These are phyloP conservation scores for Steinernema hermaphroditum DNA, from an alignment of 2,888 invertebrate genomes.

Conservation along the genomic window DNA sequence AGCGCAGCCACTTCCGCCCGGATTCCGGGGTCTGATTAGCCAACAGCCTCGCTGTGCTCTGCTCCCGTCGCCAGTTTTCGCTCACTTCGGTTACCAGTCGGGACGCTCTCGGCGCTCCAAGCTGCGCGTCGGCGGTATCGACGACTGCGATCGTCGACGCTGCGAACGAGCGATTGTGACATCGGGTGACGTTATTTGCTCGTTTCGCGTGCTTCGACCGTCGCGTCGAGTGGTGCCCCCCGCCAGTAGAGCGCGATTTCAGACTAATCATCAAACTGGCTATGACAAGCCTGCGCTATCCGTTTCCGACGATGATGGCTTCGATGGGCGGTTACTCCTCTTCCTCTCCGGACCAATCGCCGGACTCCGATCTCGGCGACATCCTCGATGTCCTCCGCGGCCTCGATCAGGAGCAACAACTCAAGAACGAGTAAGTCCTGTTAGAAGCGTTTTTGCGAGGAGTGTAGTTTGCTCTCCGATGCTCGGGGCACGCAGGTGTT, in stretches of 20 bases:
- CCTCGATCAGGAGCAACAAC: background rate
- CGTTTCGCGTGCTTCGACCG: background rate
- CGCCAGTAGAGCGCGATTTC: background rate
- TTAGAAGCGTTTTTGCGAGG: too few relatives aligned
- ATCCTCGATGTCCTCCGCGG: background rate
- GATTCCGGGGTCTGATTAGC: too few relatives aligned
- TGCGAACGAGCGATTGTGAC: background rate
- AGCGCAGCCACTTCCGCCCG: too few relatives aligned
- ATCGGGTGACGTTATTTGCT: conserved; percentile 11
- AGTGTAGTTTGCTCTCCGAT: background rate
- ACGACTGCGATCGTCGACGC: background rate
- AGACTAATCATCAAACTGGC: background rate
- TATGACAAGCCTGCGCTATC: conserved; percentile 4
- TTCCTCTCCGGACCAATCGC: background rate
- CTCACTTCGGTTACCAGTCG: too few relatives aligned
- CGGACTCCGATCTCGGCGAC: background rate
- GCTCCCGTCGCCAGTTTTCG: too few relatives aligned
- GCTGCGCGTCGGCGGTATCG: background rate
- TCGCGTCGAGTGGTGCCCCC: background rate
- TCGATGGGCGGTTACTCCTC: background rate
- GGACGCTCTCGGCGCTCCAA: too few relatives aligned
- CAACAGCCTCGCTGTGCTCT: too few relatives aligned
- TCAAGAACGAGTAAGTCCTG: background rate
- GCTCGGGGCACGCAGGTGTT: too few relatives aligned
- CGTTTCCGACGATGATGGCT: conserved; percentile 1